These are phyloP conservation scores for Acarapis woodi DNA, from an alignment of 1,140 invertebrate genomes.

Conservation along the genomic window DNA sequence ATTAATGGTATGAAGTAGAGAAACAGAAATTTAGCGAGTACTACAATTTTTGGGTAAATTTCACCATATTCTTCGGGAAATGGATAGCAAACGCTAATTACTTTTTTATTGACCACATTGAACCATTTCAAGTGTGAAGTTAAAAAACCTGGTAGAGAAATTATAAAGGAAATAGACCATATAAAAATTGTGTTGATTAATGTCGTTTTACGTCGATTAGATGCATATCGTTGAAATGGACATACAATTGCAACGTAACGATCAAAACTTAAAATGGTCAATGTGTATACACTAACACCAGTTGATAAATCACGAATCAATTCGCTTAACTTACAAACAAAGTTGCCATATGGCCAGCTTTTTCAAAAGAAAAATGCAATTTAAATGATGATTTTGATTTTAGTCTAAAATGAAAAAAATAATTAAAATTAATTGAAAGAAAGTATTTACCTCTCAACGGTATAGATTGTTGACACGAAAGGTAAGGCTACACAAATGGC, in stretches of 20 bases:
- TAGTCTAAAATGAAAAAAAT: too few relatives aligned
- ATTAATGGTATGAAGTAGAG: conserved; percentile 53
- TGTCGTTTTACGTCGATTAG: background rate
- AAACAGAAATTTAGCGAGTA: conserved; percentile 40
- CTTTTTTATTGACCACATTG: conserved; percentile 16
- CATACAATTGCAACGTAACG: conserved; percentile 57
- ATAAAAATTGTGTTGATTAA: conserved; percentile 21
- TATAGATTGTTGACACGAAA: conserved; percentile 47
- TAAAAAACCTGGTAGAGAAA: conserved; percentile 42
- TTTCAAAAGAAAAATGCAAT: too few relatives aligned
- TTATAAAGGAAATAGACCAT: conserved; percentile 43
- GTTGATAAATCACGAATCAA: conserved; percentile 72
- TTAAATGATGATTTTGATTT: too few relatives aligned
- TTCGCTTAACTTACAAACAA: conserved; percentile 46
- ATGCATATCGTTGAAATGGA: conserved; percentile 33
- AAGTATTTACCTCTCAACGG: too few relatives aligned
- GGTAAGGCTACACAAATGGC: conserved; percentile 44
- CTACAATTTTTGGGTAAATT: conserved; percentile 33
- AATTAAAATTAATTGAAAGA: too few relatives aligned
- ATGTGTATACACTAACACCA: conserved; percentile 69
- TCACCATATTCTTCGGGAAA: conserved; percentile 37
- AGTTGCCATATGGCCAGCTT: conserved; percentile 48
- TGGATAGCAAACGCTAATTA: conserved; percentile 43
- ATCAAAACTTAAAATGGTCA: conserved; percentile 63
- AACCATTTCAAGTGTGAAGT: conserved; percentile 35